Base-by-base conservation (phyloP, 2,797 vertebrate species). In the Percopsis omiscomaycus region DNA sequence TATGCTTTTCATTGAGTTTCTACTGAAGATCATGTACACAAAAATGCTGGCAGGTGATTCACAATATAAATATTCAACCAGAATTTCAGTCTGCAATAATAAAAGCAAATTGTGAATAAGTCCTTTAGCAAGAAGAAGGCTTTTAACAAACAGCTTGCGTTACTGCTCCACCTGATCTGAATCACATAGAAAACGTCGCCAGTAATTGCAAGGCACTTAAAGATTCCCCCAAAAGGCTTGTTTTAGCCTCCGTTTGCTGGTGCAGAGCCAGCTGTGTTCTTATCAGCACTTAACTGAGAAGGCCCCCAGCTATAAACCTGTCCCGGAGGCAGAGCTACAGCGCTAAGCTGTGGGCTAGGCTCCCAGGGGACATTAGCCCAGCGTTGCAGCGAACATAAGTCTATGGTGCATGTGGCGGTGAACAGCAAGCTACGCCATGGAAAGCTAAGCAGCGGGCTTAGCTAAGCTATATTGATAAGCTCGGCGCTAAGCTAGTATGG, bases 211-310 rank as follows among this genome's bases (percentile, higher is more conserved):
- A 84, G 62, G 62, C 50, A 52, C 55, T 27, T 22, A n/a, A 64
- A 67, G 68, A 58, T 72, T 49, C 68, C 58, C 65, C 74, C 64
- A 59, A 50, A 81, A 76, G 68, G 68, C 62, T 77, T 84, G 81
- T 80, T 78, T 73, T 65, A 71, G 72, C 78, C 69, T 83, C 81
- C 62, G 78, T 68, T 11, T 64, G 72, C 69, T 85, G 86, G 81
- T 76, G 61, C 5, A 10, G 44, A 44, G 81, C 87, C 86, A 88
- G 80, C 22, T 6, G 63, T 16, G 71, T 77, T 71, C 78, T 90
- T 88, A 89, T 89, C 89, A 84, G 84, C 88, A 85, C 82, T 86
- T 88, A 81, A 79, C 55, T 14, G 44, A 68, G 62, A 53, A 79
- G 68, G 62, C 69, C 66, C 69, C 27, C 49, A 76, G 66, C 65